Evolutionary conservation across 2,113 vertebrate species (phyloP).

Genomic region (Pygoscelis adeliae): DNA sequence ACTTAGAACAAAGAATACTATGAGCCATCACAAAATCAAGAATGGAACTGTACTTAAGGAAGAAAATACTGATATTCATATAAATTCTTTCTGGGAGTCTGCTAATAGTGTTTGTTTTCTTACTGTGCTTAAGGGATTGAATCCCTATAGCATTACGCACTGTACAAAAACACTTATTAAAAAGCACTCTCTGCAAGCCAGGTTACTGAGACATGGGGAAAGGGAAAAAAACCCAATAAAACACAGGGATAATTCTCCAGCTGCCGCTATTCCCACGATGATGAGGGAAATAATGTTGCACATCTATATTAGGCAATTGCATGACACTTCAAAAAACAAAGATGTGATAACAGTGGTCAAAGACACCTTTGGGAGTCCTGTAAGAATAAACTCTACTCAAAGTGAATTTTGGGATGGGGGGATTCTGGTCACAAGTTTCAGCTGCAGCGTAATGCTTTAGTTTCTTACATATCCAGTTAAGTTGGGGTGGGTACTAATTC

Average conservation of each 20-base stretch:
- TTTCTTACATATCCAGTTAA: not conserved
- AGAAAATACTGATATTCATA: not conserved
- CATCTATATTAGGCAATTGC: not conserved
- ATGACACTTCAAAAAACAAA: not conserved
- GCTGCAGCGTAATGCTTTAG: not conserved
- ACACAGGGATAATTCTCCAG: not conserved
- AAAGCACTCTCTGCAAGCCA: not conserved
- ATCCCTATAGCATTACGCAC: not conserved
- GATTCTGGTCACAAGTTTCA: not conserved
- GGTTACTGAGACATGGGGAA: not conserved
- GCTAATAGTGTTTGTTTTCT: not conserved
- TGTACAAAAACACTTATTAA: not conserved
- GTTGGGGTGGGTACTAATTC: not conserved
- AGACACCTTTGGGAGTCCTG: not conserved
- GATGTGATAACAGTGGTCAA: not conserved
- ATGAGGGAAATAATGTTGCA: not conserved
- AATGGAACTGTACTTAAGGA: not conserved
- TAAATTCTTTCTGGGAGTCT: not conserved
- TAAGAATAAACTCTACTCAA: not conserved
- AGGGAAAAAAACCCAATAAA: not conserved
- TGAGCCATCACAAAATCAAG: not conserved
- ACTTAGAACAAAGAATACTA: not conserved
- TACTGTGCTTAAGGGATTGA: not conserved
- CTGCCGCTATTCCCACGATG: not conserved
- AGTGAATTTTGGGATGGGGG: not conserved